Evolutionary conservation across 2,888 invertebrate species (phyloP), one percentile per base, ranked within the genome.

Genomic region (Cancer borealis): DNA sequence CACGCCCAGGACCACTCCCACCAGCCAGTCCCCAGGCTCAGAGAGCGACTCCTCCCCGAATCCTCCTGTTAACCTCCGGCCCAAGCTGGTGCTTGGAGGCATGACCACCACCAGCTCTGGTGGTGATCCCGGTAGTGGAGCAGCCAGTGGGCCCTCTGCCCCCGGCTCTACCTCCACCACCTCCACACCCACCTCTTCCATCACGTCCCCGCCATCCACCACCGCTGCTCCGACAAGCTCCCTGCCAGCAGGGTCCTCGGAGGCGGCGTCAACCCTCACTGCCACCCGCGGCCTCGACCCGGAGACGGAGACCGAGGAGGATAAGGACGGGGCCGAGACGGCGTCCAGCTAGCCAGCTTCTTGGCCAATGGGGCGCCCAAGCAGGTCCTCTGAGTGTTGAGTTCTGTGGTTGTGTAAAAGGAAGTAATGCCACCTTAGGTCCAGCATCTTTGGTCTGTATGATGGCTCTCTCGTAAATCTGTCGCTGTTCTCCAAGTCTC

Each of bases 41-140:
- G 96, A 96, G 96, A 96, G 96, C 96, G 96, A 96, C 95, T 96
- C 96, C 96, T 96, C 96, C 96, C 96, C 96, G 96, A 96, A 96
- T 96, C 96, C 96, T 95, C 96, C 96, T 96, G 96, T 95, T 96
- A 96, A 96, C 95, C 94, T 95, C 14, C 95, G 94, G 54, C 93
- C 95, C 88, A 95, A 96, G 91, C 87, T 95, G 17, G 95, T 94
- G 46, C 91, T 93, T 45, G 93, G 92, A n/a, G 93, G 91, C 46
- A 95, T 91, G 46, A 89, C 93, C 49, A 84, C 93, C 73, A 84
- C 91, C 88, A 54, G 93, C 91, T 91, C 92, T 8, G 89, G 92
- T 21, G 87, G 14, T 49, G 94, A 89, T 26, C 88, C 60, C 10
- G 91, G 93, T 14, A 92, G 95, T 30, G 95, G 94, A 12, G 91